These are phyloP conservation scores for Heliconius erato DNA, from an alignment of 2,888 invertebrate genomes.

Conservation along the genomic window DNA sequence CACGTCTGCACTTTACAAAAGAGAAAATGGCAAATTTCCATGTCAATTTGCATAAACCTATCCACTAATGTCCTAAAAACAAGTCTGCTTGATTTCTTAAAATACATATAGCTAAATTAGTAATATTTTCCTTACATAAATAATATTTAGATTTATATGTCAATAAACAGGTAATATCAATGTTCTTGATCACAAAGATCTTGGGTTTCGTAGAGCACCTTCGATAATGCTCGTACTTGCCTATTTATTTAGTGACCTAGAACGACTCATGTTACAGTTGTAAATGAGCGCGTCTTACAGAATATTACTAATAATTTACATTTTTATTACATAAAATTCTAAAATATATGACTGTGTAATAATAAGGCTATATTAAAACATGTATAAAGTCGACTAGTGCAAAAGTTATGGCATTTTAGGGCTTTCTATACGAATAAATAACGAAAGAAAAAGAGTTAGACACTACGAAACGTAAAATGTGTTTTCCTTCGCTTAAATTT, in stretches of 20 bases:
- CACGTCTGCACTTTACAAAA: too few relatives aligned
- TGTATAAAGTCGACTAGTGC: too few relatives aligned
- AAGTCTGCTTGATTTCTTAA: not conserved
- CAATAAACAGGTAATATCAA: constrained; percentile 11
- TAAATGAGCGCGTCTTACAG: not conserved
- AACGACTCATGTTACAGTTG: constrained; percentile 13
- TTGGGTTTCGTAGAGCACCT: constrained; percentile 14
- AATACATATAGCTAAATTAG: not conserved
- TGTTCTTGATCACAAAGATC: not conserved
- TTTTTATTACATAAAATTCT: not conserved
- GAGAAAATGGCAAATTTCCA: too few relatives aligned
- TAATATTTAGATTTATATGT: not conserved
- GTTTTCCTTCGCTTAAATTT: too few relatives aligned
- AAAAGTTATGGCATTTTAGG: too few relatives aligned
- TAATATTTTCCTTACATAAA: not conserved
- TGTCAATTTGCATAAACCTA: too few relatives aligned
- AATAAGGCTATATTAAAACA: not conserved
- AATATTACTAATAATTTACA: not conserved
- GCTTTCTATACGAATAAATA: too few relatives aligned
- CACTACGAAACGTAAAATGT: too few relatives aligned
- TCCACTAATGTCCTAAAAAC: too few relatives aligned
- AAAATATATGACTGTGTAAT: not conserved
- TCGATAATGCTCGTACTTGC: constrained; percentile 13
- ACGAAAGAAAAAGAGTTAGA: too few relatives aligned
- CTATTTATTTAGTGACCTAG: constrained; percentile 29